Percentiles rank a stretch among this genome's conserved stretches.
Evolutionary conservation across 2,113 vertebrate genomes (phyloP).

Genomic region (Psettodes erumei): DNA sequence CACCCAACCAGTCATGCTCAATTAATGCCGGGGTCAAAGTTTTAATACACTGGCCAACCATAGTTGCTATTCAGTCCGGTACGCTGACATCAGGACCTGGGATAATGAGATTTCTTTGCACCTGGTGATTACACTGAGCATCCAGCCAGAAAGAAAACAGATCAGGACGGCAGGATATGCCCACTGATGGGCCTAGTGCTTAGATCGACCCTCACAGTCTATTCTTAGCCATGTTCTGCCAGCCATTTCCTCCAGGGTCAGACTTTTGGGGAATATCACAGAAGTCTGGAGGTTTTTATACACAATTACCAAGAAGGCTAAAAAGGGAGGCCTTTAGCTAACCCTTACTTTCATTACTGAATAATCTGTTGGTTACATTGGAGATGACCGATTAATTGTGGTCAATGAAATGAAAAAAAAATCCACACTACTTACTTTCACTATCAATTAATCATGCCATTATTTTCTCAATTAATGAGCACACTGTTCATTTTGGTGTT

Average conservation of each 20-base stretch:
- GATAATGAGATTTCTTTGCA: constrained; percentile 81
- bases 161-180: constrained; percentile 64
- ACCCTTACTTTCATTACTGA: not conserved
- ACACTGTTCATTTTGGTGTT: too few relatives aligned
- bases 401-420: not conserved
- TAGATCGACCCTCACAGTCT: constrained; percentile 61
- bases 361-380: constrained; percentile 2
- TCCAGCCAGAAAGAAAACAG: constrained; percentile 77
- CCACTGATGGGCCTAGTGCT: constrained; percentile 46
- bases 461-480: too few relatives aligned
- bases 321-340: not conserved
- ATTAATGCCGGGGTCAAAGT: constrained; percentile 76
- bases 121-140: constrained; percentile 79
- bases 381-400: not conserved
- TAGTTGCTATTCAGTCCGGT: constrained; percentile 67
- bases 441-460: not conserved
- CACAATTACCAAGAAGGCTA: constrained; percentile 7
- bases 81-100: constrained; percentile 70
- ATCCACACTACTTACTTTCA: too few relatives aligned
- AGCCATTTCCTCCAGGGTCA: constrained; percentile 34
- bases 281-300: constrained; percentile 10
- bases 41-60: constrained; percentile 65
- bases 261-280: constrained; percentile 32
- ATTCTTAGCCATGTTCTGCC: constrained; percentile 58
- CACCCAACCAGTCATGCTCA: constrained; percentile 60